phyloP scores from a whole-genome alignment of 2,113 vertebrate genomes.

The Hepsetus odoe region DNA sequence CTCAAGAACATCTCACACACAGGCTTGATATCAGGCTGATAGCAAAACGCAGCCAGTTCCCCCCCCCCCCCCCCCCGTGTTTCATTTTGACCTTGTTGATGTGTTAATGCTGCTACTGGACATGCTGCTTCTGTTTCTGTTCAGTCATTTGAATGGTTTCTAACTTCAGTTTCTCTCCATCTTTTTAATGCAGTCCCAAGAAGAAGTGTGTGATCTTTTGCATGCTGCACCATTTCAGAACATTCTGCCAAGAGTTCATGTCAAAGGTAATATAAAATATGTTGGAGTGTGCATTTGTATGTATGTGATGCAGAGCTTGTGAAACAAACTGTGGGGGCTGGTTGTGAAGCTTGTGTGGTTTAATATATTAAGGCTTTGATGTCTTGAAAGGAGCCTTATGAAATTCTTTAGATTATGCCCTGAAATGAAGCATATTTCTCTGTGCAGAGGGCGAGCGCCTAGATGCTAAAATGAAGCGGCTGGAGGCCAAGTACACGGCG shows the following conservation, averaged over 20 bases:
- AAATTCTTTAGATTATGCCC: neutral
- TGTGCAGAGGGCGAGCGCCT: constrained; percentile 85
- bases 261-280: constrained; percentile 78
- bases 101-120: neutral
- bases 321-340: neutral
- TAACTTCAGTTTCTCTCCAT: constrained; percentile 16
- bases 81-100: neutral
- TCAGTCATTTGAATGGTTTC: neutral
- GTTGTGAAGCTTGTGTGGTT: neutral
- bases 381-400: neutral
- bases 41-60: neutral
- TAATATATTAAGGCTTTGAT: neutral
- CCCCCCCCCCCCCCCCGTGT: no score
- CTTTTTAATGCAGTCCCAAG: constrained; percentile 76
- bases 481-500: constrained; percentile 86
- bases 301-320: neutral
- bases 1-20: neutral
- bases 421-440: neutral
- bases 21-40: constrained; percentile 3
- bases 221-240: constrained; percentile 88
- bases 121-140: neutral
- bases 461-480: constrained; percentile 89
- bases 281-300: neutral
- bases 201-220: constrained; percentile 88
- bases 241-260: constrained; percentile 85